Base-by-base conservation (phyloP, 1,140 invertebrate genomes). In the Drosophila tani region DNA sequence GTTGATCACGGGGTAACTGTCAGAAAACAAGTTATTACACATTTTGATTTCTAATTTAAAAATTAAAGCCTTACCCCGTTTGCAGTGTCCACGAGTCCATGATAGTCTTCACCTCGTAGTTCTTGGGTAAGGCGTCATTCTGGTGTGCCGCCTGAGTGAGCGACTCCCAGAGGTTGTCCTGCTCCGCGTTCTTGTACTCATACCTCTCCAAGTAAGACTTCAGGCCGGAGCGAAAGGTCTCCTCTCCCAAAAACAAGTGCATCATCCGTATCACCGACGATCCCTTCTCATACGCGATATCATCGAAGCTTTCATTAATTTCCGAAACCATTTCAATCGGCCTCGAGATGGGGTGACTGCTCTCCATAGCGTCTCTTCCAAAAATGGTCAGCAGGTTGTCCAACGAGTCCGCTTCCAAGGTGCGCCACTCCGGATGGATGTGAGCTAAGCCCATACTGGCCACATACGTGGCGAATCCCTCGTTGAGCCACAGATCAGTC, bases 251-350 rank as follows among this genome's bases (percentile, higher is more conserved):
- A 93, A 98, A 98, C 83, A 95, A 94, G 73, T 95, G 95, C 96
- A 98, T 97, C 98, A 98, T 98, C 1, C 97, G 94, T 46, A 99
- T 95, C 12, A 98, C 93, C 9, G 94, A 94, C 7, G 95, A 94
- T 53, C 97, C 97, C 94, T 99, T 98, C 50, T 94, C 94, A 92
- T 98, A 99, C 0, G 97, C 97, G 75, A 98, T 98, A 2, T 94
- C 93, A 91, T 98, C 97, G 93, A 98, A 98, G 45, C 98, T 97
- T 92, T 98, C 95, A 8, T 94, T 94, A 24, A 98, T 97, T 92
- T 98, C 95, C 80, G 95, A 95, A 0, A 96, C 96, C 74, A 94
- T 84, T 24, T 94, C 93, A 6, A 95, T 94, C 2, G 94, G 91
- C 7, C 95, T 94, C 1, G 95, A 95, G 5, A 96, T 94, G n/a